Evolutionary conservation across 1,140 invertebrate species (phyloP).

Genomic region (Drosophila mauritiana): DNA sequence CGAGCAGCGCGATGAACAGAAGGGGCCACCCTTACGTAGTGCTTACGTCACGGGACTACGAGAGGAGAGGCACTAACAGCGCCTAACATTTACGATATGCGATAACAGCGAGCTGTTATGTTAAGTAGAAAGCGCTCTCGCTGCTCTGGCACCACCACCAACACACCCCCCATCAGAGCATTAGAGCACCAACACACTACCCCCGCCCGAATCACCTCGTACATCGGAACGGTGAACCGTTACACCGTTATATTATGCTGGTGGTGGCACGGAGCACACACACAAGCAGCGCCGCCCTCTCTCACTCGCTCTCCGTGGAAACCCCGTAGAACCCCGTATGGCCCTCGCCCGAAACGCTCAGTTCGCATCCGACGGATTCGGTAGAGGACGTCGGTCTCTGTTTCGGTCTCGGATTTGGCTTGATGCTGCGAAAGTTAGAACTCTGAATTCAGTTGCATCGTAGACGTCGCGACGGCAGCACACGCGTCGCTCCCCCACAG

Average conservation of each 20-base stretch:
- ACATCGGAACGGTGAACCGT: conserved; percentile 64
- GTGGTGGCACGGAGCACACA: conserved; percentile 61
- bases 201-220: conserved; percentile 26
- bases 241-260: conserved; percentile 75
- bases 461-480: conserved; percentile 84
- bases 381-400: conserved; percentile 16
- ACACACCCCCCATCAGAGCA: conserved; percentile 46
- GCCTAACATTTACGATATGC: conserved; percentile 53
- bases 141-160: conserved; percentile 17
- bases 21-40: conserved; percentile 47
- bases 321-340: conserved; percentile 6
- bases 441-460: conserved; percentile 67
- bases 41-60: conserved; percentile 19
- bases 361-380: conserved; percentile 34
- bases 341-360: neutral
- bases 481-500: conserved; percentile 78
- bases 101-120: conserved; percentile 8
- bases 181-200: conserved; percentile 36
- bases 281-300: conserved; percentile 35
- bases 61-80: conserved; percentile 16
- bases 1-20: neutral
- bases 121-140: conserved; percentile 45
- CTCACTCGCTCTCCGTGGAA: conserved; percentile 9
- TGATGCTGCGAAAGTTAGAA: conserved; percentile 46
- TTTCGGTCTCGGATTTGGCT: conserved; percentile 2